phyloP scores from a whole-genome alignment of 2,797 vertebrate species.

The Catostomus latipinnis region DNA sequence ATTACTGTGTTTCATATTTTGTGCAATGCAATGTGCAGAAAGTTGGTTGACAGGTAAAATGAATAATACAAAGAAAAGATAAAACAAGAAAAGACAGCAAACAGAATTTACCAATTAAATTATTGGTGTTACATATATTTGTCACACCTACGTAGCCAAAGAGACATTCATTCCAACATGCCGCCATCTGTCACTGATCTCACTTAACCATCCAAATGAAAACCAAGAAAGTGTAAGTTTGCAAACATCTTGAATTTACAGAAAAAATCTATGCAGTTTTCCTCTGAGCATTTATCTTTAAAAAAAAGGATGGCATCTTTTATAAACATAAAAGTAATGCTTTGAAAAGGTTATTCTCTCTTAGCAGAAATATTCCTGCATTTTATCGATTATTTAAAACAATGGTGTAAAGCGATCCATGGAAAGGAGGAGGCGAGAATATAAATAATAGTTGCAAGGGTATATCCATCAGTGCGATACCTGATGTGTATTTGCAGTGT shows the following conservation, averaged over 20 bases:
- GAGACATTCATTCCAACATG: neutral
- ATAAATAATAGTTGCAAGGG: too few relatives aligned
- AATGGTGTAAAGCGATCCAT: neutral
- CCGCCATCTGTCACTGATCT: constrained; percentile 13
- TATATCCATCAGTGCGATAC: too few relatives aligned
- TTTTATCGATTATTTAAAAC: constrained; percentile 43
- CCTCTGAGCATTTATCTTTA: constrained; percentile 26
- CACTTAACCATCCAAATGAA: constrained; percentile 22
- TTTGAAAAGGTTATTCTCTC: constrained; percentile 42
- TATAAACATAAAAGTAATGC: constrained; percentile 46
- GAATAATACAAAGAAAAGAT: neutral
- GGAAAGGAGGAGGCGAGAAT: too few relatives aligned
- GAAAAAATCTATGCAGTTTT: constrained; percentile 42
- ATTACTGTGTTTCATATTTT: constrained; percentile 40
- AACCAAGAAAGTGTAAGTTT: constrained; percentile 15
- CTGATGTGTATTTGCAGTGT: too few relatives aligned
- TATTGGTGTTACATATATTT: neutral
- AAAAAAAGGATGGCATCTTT: constrained; percentile 53
- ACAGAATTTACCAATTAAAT: neutral
- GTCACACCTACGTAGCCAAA: neutral
- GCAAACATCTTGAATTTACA: constrained; percentile 29
- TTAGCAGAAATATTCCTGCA: constrained; percentile 32
- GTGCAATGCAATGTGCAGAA: constrained; percentile 8
- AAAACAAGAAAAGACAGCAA: neutral
- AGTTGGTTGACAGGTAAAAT: constrained; percentile 1